phyloP scores from a whole-genome alignment of 1,140 invertebrate genomes.

The Ceratitis capitata region DNA sequence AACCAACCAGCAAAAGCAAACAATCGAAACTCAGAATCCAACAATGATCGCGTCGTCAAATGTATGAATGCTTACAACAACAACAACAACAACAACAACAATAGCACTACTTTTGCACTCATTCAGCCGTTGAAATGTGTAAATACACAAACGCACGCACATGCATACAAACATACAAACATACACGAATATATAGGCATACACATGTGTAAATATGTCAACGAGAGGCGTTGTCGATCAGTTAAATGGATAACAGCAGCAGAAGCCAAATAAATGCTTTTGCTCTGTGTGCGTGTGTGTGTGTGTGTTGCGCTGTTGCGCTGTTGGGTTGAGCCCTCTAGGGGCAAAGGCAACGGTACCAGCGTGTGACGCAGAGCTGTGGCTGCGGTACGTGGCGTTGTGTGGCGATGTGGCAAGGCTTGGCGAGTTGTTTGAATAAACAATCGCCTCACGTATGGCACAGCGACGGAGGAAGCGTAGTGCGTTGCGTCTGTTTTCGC shows the following conservation, averaged over 20 bases:
- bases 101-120: slow-evolving; percentile 12
- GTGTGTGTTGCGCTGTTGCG: not conserved
- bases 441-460: not conserved
- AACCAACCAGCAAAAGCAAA: not conserved
- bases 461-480: not conserved
- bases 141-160: not conserved
- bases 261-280: no score
- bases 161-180: not conserved
- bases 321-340: not conserved
- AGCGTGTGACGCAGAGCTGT: not conserved
- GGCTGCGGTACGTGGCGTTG: not conserved
- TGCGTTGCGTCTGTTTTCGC: not conserved
- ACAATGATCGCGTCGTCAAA: slow-evolving; percentile 16
- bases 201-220: no score
- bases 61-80: slow-evolving; percentile 22
- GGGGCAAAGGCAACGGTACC: not conserved
- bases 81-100: not conserved
- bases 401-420: slow-evolving; percentile 2
- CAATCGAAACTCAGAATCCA: no score
- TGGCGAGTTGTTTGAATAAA: not conserved
- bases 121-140: slow-evolving; percentile 16
- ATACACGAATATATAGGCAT: no score
- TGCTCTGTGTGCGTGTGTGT: no score
- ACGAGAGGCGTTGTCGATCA: not conserved
- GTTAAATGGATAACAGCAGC: not conserved